phyloP scores from a whole-genome alignment of 2,797 vertebrate species.

The Thunnus albacares region DNA sequence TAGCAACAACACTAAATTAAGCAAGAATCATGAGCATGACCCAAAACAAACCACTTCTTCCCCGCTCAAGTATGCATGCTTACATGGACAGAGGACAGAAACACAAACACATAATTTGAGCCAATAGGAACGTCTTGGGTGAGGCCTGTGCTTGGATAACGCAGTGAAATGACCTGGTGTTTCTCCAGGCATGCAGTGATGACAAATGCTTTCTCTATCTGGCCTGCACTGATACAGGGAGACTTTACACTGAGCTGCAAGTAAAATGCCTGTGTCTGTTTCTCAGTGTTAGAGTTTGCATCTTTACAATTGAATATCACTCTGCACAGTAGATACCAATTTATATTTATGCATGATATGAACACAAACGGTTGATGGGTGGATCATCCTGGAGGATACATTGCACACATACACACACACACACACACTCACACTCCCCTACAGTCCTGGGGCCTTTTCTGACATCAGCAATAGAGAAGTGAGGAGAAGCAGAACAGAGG shows the following conservation, averaged over 20 bases:
- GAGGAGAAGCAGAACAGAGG: slow-evolving; percentile 61
- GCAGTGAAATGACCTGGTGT: slow-evolving; percentile 18
- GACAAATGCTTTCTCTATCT: slow-evolving; percentile 42
- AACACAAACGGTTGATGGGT: neutral
- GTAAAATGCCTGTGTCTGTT: neutral
- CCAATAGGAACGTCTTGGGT: slow-evolving; percentile 11
- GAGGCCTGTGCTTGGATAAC: slow-evolving; percentile 31
- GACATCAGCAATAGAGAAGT: slow-evolving; percentile 43
- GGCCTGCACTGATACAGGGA: neutral
- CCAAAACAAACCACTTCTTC: neutral
- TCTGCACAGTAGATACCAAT: neutral
- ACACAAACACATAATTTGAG: neutral
- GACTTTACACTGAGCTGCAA: neutral
- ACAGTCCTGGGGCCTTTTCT: slow-evolving; percentile 41
- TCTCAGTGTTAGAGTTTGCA: neutral
- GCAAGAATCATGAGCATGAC: neutral
- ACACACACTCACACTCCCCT: slow-evolving; percentile 8
- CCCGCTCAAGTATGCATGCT: neutral
- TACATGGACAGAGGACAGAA: slow-evolving; percentile 1
- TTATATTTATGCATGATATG: neutral
- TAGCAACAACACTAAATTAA: slow-evolving; percentile 1
- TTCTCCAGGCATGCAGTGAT: slow-evolving; percentile 35
- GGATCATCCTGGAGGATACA: slow-evolving; percentile 10
- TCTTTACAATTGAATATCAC: neutral
- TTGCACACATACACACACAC: slow-evolving; percentile 2